Evolutionary conservation across 2,888 invertebrate species (phyloP), one percentile per base, ranked within the genome.

Genomic region (Phorcus lineatus): DNA sequence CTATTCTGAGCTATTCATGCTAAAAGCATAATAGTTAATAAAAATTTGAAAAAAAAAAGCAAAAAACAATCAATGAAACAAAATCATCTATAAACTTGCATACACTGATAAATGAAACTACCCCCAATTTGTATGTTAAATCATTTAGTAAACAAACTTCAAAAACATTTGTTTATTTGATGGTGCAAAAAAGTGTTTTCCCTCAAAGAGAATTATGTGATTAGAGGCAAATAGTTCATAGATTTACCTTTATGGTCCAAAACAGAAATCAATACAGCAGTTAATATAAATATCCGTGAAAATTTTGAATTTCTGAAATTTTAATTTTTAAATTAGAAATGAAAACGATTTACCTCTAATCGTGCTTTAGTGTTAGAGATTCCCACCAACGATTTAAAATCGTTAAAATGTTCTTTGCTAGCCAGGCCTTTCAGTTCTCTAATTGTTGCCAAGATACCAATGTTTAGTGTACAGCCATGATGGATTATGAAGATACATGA

Each of bases 391-490:
- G 36, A 36, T 36, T 36, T 7, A 47, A 47, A 47, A 13, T 47
- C 47, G 11, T 6, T 47, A 47, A 13, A 47, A 47, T 13, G 13
- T 47, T 13, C 7, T 6, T 6, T 1, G 40, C 36, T 70, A 70
- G 70, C 70, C 70, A 70, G 70, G 19, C 70, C 70, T 36, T 19
- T 31, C 36, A 31, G n/a, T 17, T 36, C 36, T 7, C 40, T 70
- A 70, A 16, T 36, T 36, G 19, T 36, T 70, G 28, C 70, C 70
- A 36, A 31, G 40, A 19, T 36, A 70, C 19, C 16, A 13, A 24
- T 62, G 70, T 70, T 70, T 40, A 70, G 70, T 40, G 36, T 70
- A 7, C 31, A 70, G 17, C 36, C 31, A 70, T 70, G 70, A 70
- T 70, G 57, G 19, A 36, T 36, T 70, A n/a, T 70, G 40, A 19